Evolutionary conservation across 1,140 invertebrate genomes (phyloP), one percentile per base, ranked within the genome.

Genomic region (Linepithema humile): DNA sequence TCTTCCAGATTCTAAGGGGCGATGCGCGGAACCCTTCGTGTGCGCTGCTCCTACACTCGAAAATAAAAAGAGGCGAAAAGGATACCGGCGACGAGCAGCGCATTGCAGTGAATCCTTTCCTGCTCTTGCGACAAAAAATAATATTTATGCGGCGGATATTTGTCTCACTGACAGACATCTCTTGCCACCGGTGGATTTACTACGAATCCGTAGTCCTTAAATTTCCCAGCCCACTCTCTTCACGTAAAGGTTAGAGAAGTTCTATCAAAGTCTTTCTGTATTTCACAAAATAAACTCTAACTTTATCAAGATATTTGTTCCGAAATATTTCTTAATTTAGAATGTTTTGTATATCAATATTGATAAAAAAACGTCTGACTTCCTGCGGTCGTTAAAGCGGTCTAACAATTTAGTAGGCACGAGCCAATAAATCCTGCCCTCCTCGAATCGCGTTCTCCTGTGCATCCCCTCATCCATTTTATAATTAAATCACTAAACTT

Each of bases 351-450:
- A 43, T 15, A 6, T 67, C 64, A 17, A 67, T 43, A 43, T 65
- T 10, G 17, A 60, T 60, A 29, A 92, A 3, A 55, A 23, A 87
- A 83, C 88, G 89, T 89, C 88, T 86, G 65, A 86, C 59, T 77
- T 84, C 69, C 62, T 60, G 74, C 65, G 12, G 70, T 74, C 70
- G 82, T 89, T 90, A 91, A 91, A 82, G 82, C 86, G 67, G 60
- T 72, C 90, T 91, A 91, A 92, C 88, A 88, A 92, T 88, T 77
- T 77, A 50, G 57, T 72, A 72, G 87, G 88, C 90, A 88, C 91
- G 87, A 87, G 84, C 89, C 91, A 77, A 92, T 92, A 91, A 91
- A 92, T 91, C 84, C 64, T 82, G 82, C 70, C 73, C 50, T 53
- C 29, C 4, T 87, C 57, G 72, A 86, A 86, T 83, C 70, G 45